Conservation (phyloP, 1,140 invertebrate genomes). For the Atta colombica region DNA sequence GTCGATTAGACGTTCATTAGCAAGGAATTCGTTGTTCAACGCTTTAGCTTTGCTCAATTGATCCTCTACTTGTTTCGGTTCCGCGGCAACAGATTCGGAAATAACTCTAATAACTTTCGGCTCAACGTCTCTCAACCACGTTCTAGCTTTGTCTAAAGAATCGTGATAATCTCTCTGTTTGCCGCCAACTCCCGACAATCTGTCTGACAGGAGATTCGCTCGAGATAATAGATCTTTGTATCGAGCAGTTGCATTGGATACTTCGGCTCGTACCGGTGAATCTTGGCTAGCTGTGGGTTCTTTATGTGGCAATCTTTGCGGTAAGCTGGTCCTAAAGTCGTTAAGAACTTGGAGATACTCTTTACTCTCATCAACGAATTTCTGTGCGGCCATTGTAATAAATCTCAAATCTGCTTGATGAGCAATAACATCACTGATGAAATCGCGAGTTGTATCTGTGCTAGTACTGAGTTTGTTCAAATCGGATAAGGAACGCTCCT, state of each 20-base stretch:
- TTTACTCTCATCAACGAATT: slow-evolving; percentile 97
- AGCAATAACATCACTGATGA: slow-evolving; percentile 97
- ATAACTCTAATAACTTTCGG: slow-evolving; percentile 91
- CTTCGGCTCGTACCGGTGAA: slow-evolving; percentile 90
- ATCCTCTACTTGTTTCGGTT: slow-evolving; percentile 95
- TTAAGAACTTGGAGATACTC: slow-evolving; percentile 94
- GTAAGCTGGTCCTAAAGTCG: slow-evolving; percentile 93
- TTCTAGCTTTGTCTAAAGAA: slow-evolving; percentile 92
- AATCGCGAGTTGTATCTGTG: slow-evolving; percentile 92
- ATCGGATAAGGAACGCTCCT: slow-evolving; percentile 94
- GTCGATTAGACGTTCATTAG: slow-evolving; percentile 94
- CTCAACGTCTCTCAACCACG: slow-evolving; percentile 94
- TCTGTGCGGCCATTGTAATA: slow-evolving; percentile 97
- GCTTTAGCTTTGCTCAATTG: slow-evolving; percentile 94
- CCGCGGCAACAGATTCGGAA: slow-evolving; percentile 93
- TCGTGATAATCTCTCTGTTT: slow-evolving; percentile 94
- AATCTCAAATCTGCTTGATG: slow-evolving; percentile 97
- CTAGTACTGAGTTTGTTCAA: slow-evolving; percentile 91
- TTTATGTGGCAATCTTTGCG: slow-evolving; percentile 92
- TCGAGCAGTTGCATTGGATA: slow-evolving; percentile 90
- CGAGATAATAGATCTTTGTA: slow-evolving; percentile 93
- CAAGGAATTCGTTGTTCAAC: slow-evolving; percentile 94
- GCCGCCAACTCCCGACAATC: slow-evolving; percentile 91
- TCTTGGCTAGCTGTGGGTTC: slow-evolving; percentile 90
- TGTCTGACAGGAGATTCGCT: slow-evolving; percentile 93